Evolutionary conservation across 2,113 vertebrate genomes (phyloP), one percentile per base, ranked within the genome.

Genomic region (Rhineura floridana): DNA sequence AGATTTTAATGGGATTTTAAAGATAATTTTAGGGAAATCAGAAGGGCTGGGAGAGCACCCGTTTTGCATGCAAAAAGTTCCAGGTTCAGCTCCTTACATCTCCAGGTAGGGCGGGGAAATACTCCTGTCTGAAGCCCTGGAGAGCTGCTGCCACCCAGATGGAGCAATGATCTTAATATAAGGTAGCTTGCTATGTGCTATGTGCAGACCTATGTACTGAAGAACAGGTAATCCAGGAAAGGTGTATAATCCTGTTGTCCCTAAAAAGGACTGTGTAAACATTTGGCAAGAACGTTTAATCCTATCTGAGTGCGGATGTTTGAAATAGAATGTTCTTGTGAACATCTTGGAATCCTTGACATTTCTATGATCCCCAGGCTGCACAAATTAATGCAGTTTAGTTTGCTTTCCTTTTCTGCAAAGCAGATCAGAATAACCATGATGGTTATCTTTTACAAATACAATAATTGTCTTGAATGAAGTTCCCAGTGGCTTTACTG

Each of bases 291-390:
- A 10, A 13, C 17, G 23, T 73, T 87, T 55, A 81, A 73, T 75
- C 6, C 55, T 75, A 6, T 39, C 59, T 46, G 39, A 42, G 50
- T 10, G 52, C 25, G 10, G 55, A 1, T 76, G 52, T 87, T 82
- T 83, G 23, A 83, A 83, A 88, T 25, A 75, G 8, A 88, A 83
- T 65, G 42, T 75, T 75, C 70, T 65, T 82, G 30, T 63, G 69
- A 82, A 87, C 72, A 76, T 76, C n/a, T 76, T 65, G 80, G 48
- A 28, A 83, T 72, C 39, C 50, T 76, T 88, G 87, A 83, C 72
- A 65, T 88, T 88, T 65, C 52, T 83, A 39, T 76, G 87, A 44
- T 5, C 62, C 17, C 50, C 2, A 59, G 59, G n/a, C 11, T 88
- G 84, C 81, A 67, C 82, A 52, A 33, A 48, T 90, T 39, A 39